Evolutionary conservation across 2,888 invertebrate species (phyloP).

Genomic region (Slavum lentiscoides): DNA sequence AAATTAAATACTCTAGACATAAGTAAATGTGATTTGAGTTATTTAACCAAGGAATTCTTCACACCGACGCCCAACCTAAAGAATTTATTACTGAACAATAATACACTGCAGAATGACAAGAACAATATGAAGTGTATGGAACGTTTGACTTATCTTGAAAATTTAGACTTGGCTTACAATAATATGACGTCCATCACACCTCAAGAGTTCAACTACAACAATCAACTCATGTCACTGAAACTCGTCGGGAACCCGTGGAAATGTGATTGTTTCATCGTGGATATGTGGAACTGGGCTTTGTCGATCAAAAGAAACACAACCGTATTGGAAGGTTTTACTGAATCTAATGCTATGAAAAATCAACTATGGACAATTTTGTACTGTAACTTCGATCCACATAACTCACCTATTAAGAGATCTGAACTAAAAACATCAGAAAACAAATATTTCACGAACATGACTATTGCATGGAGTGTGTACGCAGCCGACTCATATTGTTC

Average conservation of each 20-base stretch:
- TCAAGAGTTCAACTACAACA: slow-evolving; percentile 63
- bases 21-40: slow-evolving; percentile 68
- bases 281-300: slow-evolving; percentile 75
- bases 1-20: slow-evolving; percentile 69
- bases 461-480: too few relatives aligned
- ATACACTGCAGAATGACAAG: slow-evolving; percentile 61
- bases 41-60: slow-evolving; percentile 67
- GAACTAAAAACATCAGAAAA: too few relatives aligned
- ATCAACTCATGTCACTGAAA: slow-evolving; percentile 66
- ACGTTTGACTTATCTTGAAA: slow-evolving; percentile 57
- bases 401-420: slow-evolving; percentile 57
- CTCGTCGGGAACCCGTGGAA: slow-evolving; percentile 71
- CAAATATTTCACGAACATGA: too few relatives aligned
- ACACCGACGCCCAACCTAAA: slow-evolving; percentile 68
- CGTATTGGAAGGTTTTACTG: too few relatives aligned
- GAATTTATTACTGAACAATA: slow-evolving; percentile 66
- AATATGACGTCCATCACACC: slow-evolving; percentile 61
- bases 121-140: slow-evolving; percentile 65
- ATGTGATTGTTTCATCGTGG: slow-evolving; percentile 71
- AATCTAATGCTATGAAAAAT: slow-evolving; percentile 59
- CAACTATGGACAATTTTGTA: slow-evolving; percentile 69
- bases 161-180: too few relatives aligned
- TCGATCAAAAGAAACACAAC: slow-evolving; percentile 58
- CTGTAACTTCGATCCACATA: slow-evolving; percentile 68
- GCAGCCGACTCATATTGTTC: too few relatives aligned